Evolutionary conservation across 37 sponge, comb jelly and placozoan genomes (phyloP), one percentile per base, ranked within the genome.

Genomic region (Theonella swinhoei): DNA sequence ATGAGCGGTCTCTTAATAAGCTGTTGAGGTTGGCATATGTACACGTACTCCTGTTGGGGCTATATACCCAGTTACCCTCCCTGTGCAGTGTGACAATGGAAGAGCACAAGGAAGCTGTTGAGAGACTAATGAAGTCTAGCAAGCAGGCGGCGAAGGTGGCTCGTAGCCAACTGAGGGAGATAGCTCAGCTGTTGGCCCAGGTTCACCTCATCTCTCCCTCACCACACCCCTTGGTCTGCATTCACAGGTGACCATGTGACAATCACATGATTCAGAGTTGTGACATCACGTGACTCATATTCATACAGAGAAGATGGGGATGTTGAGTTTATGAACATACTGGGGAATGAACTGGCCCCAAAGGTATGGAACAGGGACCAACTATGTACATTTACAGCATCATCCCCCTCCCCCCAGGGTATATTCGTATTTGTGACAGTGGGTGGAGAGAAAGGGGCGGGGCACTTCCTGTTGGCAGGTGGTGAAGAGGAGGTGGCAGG

Each of bases 401-500:
- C 68, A 67, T 78, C 17, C 68, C 4, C 77, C 47, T 28, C 43
- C 8, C 35, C 25, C 5, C 75, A 93, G 81, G 80, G 82, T 68
- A 76, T 84, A n/a, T 37, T 93, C 17, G 82, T 90, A 40, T 67
- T 96, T 62, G 86, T 91, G 64, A 90, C 95, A 34, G 95, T 91
- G 34, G 98, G 98, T 60, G 89, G 78, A 0, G 82, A 90, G 23
- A 83, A 70, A 33, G 90, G 90, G 20, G 58, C 75, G 24, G 99
- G 97, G 24, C 95, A 90, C 69, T 94, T 98, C 76, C 80, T 98
- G 61, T 38, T 96, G 76, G 89, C 92, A 26, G 94, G 97, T n/a
- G 64, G 47, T 22, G 91, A 84, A n/a, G 92, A 71, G 37, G 40
- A 42, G 41, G 89, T 96, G 26, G 64, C 80, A 4, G 54, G 37